Conservation (phyloP, 2,888 invertebrate species). For the Pandemis corylana region DNA sequence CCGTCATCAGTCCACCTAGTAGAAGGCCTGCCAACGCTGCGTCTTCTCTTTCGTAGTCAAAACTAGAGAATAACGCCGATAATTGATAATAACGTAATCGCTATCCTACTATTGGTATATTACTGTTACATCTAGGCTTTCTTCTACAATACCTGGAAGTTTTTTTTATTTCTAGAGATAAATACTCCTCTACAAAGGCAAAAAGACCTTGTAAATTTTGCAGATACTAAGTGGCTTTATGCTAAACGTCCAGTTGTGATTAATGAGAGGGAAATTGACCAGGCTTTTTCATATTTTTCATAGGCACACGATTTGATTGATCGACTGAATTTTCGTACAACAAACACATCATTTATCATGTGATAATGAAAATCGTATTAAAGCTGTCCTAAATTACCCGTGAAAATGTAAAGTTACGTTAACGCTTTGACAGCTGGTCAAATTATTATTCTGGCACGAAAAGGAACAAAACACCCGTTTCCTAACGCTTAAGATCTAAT, state of each 20-base stretch:
- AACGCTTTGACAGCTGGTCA: background rate
- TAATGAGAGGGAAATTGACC: constrained; percentile 9
- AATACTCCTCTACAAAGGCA: background rate
- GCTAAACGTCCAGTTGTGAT: constrained; percentile 4
- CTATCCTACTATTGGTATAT: too few species aligned
- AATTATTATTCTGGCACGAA: background rate
- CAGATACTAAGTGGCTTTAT: background rate
- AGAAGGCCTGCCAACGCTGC: too few species aligned
- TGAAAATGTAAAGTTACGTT: background rate
- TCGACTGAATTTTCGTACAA: constrained; percentile 20
- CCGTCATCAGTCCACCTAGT: too few species aligned
- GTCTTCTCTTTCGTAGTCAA: too few species aligned
- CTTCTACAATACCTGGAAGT: too few species aligned
- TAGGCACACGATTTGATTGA: constrained; percentile 23
- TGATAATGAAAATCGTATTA: constrained; percentile 8
- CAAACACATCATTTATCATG: constrained; percentile 29
- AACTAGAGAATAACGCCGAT: too few species aligned
- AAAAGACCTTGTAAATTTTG: background rate
- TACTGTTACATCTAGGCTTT: too few species aligned
- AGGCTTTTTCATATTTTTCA: constrained; percentile 12
- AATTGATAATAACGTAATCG: too few species aligned
- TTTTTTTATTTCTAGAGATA: too few species aligned
- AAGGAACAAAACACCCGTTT: background rate
- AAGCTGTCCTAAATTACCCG: constrained; percentile 1
- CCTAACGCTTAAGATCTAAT: too few species aligned